Conservation (phyloP, 2,113 vertebrate species). For the Eptesicus fuscus region DNA sequence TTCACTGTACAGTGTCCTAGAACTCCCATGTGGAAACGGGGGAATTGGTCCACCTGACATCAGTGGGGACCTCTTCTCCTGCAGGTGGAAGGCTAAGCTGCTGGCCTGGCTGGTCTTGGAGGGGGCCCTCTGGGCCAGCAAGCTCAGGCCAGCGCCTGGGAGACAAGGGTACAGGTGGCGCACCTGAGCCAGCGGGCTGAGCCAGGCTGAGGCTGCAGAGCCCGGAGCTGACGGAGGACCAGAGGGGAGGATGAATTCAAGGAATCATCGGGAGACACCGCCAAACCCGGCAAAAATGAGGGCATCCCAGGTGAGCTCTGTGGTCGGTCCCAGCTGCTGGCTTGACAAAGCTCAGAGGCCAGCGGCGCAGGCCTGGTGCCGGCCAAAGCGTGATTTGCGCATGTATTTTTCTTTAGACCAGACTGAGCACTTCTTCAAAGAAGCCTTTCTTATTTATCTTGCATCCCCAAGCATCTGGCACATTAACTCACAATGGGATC, state of each 20-base stretch:
- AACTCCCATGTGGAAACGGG: background rate
- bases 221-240: too few species aligned
- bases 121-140: background rate
- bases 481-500: background rate
- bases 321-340: background rate
- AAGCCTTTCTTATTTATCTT: background rate
- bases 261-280: fast-evolving
- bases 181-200: fast-evolving
- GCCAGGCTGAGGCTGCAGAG: background rate
- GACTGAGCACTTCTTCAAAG: background rate
- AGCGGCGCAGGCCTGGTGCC: background rate
- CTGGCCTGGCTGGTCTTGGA: constrained; percentile 1
- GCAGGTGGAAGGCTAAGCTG: background rate
- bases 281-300: background rate
- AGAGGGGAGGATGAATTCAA: fast-evolving
- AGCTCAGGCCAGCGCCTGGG: background rate
- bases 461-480: background rate
- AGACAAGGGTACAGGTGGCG: background rate
- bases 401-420: background rate
- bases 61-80: background rate
- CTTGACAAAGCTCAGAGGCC: background rate
- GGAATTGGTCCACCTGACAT: too few species aligned
- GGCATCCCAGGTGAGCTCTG: background rate
- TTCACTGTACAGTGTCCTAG: background rate
- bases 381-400: background rate